Evolutionary conservation across 2,113 vertebrate species (phyloP).

Genomic region (Ochotona princeps): DNA sequence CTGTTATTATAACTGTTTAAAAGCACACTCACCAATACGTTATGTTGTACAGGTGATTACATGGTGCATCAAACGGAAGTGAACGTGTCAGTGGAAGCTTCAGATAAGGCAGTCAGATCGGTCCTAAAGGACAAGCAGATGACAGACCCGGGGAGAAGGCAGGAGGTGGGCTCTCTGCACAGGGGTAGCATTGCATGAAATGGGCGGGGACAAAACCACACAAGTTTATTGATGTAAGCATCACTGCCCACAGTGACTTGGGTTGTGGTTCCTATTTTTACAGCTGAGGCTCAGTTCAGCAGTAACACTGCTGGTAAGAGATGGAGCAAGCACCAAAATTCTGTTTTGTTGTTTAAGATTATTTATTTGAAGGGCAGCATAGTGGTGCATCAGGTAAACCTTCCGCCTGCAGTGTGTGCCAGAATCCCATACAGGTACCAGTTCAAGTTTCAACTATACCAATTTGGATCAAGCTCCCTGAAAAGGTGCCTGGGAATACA

Average conservation of each 20-base stretch:
- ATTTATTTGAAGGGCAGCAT: too few relatives aligned
- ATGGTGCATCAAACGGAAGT: background rate
- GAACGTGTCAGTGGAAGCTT: background rate
- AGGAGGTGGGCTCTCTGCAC: background rate
- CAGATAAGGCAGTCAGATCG: background rate
- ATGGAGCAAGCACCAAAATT: background rate
- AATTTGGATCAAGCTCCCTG: too few relatives aligned
- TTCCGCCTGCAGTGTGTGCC: too few relatives aligned
- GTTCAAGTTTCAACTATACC: too few relatives aligned
- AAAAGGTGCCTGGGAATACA: too few relatives aligned
- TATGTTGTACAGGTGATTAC: background rate
- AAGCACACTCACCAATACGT: background rate
- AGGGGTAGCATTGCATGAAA: background rate
- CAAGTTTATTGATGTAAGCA: background rate
- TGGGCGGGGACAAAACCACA: background rate
- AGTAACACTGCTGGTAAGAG: background rate
- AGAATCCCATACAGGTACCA: too few relatives aligned
- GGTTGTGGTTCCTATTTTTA: background rate
- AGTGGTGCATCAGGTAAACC: too few relatives aligned
- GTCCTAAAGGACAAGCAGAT: background rate
- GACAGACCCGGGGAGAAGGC: background rate
- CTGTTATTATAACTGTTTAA: background rate
- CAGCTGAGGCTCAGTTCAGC: background rate
- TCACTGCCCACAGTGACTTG: background rate
- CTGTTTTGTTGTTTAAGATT: background rate